Base-by-base conservation (phyloP, 1,140 invertebrate species). In the Zophobas atratus region DNA sequence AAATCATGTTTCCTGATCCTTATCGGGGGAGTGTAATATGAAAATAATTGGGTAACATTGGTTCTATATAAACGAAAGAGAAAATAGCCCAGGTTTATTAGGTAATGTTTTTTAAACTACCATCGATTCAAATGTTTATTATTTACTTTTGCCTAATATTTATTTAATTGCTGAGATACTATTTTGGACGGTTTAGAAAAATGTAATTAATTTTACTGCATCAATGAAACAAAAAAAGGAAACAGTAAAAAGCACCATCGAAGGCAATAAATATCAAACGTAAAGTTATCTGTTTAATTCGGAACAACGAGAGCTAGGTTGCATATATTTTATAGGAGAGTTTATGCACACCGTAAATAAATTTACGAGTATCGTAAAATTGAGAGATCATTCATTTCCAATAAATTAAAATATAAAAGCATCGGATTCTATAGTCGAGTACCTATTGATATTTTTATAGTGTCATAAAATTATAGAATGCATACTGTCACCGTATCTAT, bases 321-420 rank as follows among this genome's bases (percentile, higher is more conserved):
- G 32, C 41, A 43, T 1, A n/a, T 32, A 67, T 67, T 67, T 67
- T 67, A 63, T 63, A n/a, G 35, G 34, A 63, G 41, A 63, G n/a
- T 63, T 63, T 63, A 67, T 67, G 60, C 60, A 67, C 60, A 67
- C 60, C 43, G 60, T 67, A 67, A 67, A 67, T 67, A 67, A 67
- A 67, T 67, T 67, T 67, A 67, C 60, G 60, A 67, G 38, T 20
- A 46, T 39, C 60, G 60, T 67, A 67, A 67, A 67, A 67, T 39
- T 67, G 60, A 41, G 60, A 67, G 60, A 67, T 67, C 60, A 67
- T 67, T 67, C 60, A 67, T 43, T 67, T 67, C 60, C 60, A 67
- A 67, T 67, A 67, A 67, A 67, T 67, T 67, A 67, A 67, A 67
- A 67, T 67, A 67, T 67, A 67, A 67, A 67, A 67, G 38, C 60